Base-by-base conservation (phyloP, 2,113 vertebrate species). In the Tychaedon coryphoeus region DNA sequence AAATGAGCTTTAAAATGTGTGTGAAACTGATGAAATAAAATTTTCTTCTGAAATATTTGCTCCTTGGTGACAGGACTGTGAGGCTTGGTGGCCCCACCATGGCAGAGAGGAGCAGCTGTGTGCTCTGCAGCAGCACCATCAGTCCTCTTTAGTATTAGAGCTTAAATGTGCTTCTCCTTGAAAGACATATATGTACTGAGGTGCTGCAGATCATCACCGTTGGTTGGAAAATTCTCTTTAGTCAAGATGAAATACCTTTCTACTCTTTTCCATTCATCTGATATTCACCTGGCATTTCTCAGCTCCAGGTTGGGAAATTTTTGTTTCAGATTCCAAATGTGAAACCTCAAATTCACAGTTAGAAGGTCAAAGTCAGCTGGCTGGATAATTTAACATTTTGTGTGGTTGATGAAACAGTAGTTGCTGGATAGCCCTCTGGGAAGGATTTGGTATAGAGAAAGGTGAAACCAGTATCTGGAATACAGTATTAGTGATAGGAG, bases 1-100 rank as follows among this genome's bases (percentile, higher is more conserved):
- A 81, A 70, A 85, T 66, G 16, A 76, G 12, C 48, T 75, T 83
- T 54, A 66, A 76, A 61, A 57, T 54, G 42, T 6, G 51, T 9
- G 57, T 31, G 4, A 51, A 75, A 75, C 3, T 4, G 23, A 40
- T 28, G 2, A 57, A 45, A 83, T 25, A 1, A 38, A 14, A 4
- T 34, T 43, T 57, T 86, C 19, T 19, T 50, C 34, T 33, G 72
- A 76, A 65, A 22, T 83, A 56, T 43, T 58, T 78, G 7, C 19
- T 65, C 22, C n/a, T 65, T 72, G 40, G 18, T 69, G 45, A 12
- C 7, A 20, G 19, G 28, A 18, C 33, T 47, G 10, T 12, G 29
- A 61, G 13, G 17, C 57, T 72, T 34, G 19, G 31, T 10, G 31
- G 8, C 12, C 42, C 9, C 28, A 18, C 1, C 14, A 16, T 0